phyloP scores from a whole-genome alignment of 2,113 vertebrate species.

The Oostethus manadensis region DNA sequence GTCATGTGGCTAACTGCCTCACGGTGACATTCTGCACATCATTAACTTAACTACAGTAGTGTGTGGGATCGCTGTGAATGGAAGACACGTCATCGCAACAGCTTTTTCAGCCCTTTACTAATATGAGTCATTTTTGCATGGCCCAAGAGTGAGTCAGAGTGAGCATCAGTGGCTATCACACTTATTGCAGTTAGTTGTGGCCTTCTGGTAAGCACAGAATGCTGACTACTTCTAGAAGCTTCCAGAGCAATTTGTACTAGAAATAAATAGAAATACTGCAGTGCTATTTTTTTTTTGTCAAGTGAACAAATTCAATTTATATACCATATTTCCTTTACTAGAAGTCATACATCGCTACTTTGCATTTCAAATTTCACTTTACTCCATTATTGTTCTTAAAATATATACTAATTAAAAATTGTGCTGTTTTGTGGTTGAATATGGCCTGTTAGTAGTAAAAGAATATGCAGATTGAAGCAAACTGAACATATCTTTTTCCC shows the following conservation, averaged over 20 bases:
- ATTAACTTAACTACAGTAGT: conserved; percentile 1
- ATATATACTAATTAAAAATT: too few species aligned
- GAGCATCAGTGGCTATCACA: not conserved
- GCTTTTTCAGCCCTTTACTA: not conserved
- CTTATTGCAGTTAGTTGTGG: not conserved
- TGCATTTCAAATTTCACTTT: too few species aligned
- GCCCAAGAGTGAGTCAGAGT: not conserved
- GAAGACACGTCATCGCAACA: not conserved
- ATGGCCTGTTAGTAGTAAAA: too few species aligned
- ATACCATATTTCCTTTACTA: too few species aligned
- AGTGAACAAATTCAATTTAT: too few species aligned
- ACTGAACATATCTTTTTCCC: too few species aligned
- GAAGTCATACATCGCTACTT: too few species aligned
- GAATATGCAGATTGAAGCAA: too few species aligned
- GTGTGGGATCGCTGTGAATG: not conserved
- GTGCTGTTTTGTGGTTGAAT: too few species aligned
- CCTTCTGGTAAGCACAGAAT: not conserved
- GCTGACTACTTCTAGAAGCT: not conserved
- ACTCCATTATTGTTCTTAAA: too few species aligned
- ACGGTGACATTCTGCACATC: not conserved
- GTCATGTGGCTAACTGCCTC: not conserved
- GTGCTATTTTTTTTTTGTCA: too few species aligned
- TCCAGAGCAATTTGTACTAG: not conserved
- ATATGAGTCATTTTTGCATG: not conserved
- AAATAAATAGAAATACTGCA: not conserved